Evolutionary conservation across 2,797 vertebrate species (phyloP).

Genomic region (Mus minutoides): DNA sequence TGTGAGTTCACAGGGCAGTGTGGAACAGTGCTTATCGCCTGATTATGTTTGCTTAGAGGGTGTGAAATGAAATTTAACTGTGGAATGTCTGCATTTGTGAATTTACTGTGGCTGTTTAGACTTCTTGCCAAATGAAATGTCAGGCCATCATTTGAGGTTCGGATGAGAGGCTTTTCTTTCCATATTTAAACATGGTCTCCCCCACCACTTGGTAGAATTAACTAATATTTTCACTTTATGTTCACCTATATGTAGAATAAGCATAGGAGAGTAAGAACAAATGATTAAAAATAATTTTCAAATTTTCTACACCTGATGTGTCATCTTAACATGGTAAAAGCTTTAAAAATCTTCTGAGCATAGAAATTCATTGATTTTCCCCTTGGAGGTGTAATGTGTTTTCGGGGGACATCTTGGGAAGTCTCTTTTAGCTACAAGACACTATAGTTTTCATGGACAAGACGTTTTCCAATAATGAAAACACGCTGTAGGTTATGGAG

Average conservation of each 20-base stretch:
- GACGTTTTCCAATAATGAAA: constrained; percentile 42
- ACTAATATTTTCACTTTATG: constrained; percentile 44
- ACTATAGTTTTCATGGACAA: constrained; percentile 42
- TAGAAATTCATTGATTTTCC: constrained; percentile 6
- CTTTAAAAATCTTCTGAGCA: neutral
- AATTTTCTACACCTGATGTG: constrained; percentile 40
- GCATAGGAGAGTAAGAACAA: constrained; percentile 7
- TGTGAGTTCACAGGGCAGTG: constrained; percentile 87
- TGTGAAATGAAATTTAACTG: constrained; percentile 90
- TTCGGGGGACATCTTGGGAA: neutral
- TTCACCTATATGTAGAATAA: neutral
- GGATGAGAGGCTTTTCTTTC: constrained; percentile 50
- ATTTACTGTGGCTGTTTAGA: constrained; percentile 88
- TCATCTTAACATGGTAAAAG: neutral
- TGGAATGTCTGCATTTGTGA: constrained; percentile 86
- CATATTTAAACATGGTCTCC: constrained; percentile 11
- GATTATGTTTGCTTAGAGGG: constrained; percentile 88
- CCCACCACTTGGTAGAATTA: neutral
- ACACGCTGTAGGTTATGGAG: constrained; percentile 16
- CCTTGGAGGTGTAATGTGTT: constrained; percentile 37
- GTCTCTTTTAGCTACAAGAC: neutral
- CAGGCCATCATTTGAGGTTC: constrained; percentile 73
- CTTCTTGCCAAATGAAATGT: constrained; percentile 84
- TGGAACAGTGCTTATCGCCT: constrained; percentile 85
- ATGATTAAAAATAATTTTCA: constrained; percentile 34